Conservation (phyloP, 2,797 vertebrate species). For the Coilia nasus region DNA sequence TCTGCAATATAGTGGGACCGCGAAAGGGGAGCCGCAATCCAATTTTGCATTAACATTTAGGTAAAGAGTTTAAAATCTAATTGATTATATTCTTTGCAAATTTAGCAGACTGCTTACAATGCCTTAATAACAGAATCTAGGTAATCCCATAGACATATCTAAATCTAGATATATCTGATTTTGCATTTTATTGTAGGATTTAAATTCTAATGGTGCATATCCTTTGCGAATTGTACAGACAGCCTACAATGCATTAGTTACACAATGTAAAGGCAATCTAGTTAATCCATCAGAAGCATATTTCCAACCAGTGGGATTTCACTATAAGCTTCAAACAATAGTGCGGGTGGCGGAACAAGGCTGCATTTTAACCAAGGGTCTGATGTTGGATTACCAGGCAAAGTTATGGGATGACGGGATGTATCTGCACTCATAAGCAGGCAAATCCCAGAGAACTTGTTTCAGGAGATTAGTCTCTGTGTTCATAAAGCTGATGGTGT, state of each 20-base stretch:
- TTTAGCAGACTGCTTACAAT: too few relatives aligned
- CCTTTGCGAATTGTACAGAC: not conserved
- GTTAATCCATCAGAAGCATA: conserved; percentile 11
- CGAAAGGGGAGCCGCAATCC: too few relatives aligned
- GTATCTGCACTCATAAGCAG: not conserved
- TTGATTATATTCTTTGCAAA: too few relatives aligned
- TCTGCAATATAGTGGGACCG: too few relatives aligned
- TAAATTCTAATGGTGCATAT: not conserved
- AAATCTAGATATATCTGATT: not conserved
- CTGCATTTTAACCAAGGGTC: not conserved
- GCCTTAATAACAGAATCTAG: too few relatives aligned
- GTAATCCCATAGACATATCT: too few relatives aligned
- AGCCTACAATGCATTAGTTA: not conserved
- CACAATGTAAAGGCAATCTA: not conserved
- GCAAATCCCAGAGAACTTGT: not conserved
- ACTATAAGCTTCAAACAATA: not conserved
- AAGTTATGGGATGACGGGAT: not conserved
- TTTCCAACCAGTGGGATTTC: not conserved
- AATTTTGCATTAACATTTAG: not conserved
- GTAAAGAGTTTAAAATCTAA: not conserved
- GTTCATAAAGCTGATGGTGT: not conserved
- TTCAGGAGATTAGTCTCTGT: not conserved
- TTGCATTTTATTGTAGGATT: too few relatives aligned
- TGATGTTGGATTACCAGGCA: conserved; percentile 10
- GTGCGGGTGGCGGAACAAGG: not conserved